A percentile compares a stretch with the other conserved stretches of the same genome.
Conservation (phyloP, 2,113 vertebrate species). For the Morone saxatilis region DNA sequence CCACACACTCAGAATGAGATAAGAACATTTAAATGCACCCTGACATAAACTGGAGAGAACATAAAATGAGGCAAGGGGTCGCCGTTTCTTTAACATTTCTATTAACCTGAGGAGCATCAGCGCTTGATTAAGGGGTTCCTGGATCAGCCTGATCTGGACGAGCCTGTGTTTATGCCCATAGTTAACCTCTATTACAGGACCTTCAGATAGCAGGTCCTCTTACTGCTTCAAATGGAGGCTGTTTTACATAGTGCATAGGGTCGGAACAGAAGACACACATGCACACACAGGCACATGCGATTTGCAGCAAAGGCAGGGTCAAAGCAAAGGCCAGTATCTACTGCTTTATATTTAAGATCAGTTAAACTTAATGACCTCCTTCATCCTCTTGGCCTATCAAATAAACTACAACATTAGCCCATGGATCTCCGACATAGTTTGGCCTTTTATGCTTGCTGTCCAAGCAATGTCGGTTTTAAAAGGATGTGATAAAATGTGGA, state of each 20-base stretch:
- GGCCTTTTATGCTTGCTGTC: conserved; percentile 69
- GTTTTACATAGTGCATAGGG: conserved; percentile 37
- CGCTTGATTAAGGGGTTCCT: conserved; percentile 59
- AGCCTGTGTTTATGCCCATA: conserved; percentile 64
- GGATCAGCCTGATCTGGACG: conserved; percentile 36
- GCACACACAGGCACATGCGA: neutral
- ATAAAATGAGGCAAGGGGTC: conserved; percentile 35
- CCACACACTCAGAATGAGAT: conserved; percentile 21
- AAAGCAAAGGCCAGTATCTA: conserved; percentile 56
- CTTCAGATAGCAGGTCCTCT: conserved; percentile 41
- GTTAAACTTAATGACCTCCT: conserved; percentile 79
- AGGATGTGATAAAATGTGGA: conserved; percentile 74
- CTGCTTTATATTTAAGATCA: conserved; percentile 70
- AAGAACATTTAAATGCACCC: conserved; percentile 47
- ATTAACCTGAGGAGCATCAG: conserved; percentile 64
- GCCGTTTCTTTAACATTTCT: conserved; percentile 66
- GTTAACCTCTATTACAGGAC: conserved; percentile 77
- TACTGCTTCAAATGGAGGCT: conserved; percentile 61
- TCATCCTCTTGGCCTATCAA: conserved; percentile 65
- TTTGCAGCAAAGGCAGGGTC: conserved; percentile 42
- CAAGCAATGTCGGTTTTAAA: conserved; percentile 66
- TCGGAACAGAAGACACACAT: conserved; percentile 12
- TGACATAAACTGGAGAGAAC: conserved; percentile 25
- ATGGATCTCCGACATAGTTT: conserved; percentile 41
- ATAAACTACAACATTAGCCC: conserved; percentile 70